phyloP scores from a whole-genome alignment of 2,113 vertebrate genomes.

The Xenotilapia leptura region DNA sequence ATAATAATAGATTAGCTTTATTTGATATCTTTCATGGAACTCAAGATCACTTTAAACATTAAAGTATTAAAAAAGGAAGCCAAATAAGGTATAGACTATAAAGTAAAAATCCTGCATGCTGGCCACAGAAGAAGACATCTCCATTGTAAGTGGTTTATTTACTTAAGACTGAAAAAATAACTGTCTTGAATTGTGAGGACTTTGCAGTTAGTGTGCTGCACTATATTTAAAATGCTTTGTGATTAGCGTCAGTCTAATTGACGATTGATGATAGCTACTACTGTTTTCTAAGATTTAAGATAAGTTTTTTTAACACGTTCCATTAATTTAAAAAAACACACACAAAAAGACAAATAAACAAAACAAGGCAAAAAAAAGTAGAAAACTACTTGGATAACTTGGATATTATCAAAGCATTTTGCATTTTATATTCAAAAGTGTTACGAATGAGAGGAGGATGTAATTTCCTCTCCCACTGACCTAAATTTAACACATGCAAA shows the following conservation, averaged over 20 bases:
- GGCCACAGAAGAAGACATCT: not conserved
- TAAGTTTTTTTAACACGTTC: accelerated
- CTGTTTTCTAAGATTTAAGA: not conserved
- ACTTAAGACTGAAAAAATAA: not conserved
- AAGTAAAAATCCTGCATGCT: not conserved
- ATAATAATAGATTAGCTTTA: not conserved
- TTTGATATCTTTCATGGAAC: not conserved
- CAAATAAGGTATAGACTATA: not conserved
- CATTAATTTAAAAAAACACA: not conserved
- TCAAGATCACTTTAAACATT: not conserved
- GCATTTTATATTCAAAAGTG: not conserved
- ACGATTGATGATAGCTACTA: not conserved
- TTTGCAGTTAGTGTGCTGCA: not conserved
- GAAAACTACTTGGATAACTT: not conserved
- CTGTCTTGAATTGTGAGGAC: not conserved
- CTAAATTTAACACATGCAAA: not conserved
- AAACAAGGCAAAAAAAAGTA: not conserved
- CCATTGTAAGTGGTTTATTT: not conserved
- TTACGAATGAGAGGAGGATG: not conserved
- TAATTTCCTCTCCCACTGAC: not conserved
- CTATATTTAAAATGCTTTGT: not conserved
- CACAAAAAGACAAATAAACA: not conserved
- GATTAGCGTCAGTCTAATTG: not conserved
- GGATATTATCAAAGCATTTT: not conserved
- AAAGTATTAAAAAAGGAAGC: not conserved